Conservation (phyloP, 2,113 vertebrate species). For the rabbit (Oryctolagus cuniculus) region mOryCun1.1 NC_091450.1:12184001-12184500, state of each 20-base stretch:
- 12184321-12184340: neutral
- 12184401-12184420: neutral
- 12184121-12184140: neutral
- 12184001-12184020: neutral
- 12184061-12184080: neutral
- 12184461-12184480: neutral
- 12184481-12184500: neutral
- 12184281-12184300: neutral
- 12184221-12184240: neutral
- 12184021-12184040: neutral
- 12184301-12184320: neutral
- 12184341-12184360: neutral
- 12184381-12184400: neutral
- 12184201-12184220: neutral
- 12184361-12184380: neutral
- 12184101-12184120: neutral
- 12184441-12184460: neutral
- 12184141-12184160: neutral
- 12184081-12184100: neutral
- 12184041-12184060: neutral
- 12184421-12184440: neutral
- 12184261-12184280: accelerated
- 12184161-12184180: neutral
- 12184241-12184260: neutral
- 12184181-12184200: neutral